Evolutionary conservation across 1,140 invertebrate species (phyloP), one percentile per base, ranked within the genome.

Genomic region (Drosophila jambulina): DNA sequence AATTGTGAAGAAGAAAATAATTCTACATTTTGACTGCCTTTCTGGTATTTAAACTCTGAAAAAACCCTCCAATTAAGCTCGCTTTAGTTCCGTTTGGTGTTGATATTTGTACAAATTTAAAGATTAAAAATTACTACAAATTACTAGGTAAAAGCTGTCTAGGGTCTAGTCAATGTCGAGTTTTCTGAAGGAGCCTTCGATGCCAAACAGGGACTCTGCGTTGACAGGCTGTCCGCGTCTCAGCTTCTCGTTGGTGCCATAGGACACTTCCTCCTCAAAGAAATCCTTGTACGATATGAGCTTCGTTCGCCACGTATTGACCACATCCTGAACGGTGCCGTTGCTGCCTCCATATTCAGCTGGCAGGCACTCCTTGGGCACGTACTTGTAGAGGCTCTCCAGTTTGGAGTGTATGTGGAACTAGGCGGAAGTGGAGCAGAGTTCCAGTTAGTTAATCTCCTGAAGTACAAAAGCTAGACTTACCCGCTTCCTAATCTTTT

Each of bases 141-240:
- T 74, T 67, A 56, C 56, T 59, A 70, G 34, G 2, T 63, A 54
- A 21, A 34, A 6, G 40, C 34, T 32, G 29, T 34, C 40, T 60
- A 46, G 19, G 21, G 58, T 21, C 67, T 93, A 93, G 70, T 93
- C 92, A 75, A 93, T 90, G 60, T 94, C 93, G 54, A 95, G 91
- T 92, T 95, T 93, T 59, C 95, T 93, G 91, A 95, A 95, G 42
- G 95, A 95, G 12, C 95, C 95, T 46, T 95, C 95, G n/a, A 95
- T 92, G 17, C 95, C 95, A 72, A 95, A 95, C 2, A 95, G 80
- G 13, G 94, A 93, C 38, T 94, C 93, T 0, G 93, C 88, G 42
- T 94, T 95, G 64, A 95, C 94, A 3, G 95, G 94, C 72, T 94
- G 94, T 12, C 94, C 95, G 1, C 94, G 93, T 75, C 95, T 93